Base-by-base conservation (phyloP, 1,140 invertebrate species). In the Zophobas atratus region DNA sequence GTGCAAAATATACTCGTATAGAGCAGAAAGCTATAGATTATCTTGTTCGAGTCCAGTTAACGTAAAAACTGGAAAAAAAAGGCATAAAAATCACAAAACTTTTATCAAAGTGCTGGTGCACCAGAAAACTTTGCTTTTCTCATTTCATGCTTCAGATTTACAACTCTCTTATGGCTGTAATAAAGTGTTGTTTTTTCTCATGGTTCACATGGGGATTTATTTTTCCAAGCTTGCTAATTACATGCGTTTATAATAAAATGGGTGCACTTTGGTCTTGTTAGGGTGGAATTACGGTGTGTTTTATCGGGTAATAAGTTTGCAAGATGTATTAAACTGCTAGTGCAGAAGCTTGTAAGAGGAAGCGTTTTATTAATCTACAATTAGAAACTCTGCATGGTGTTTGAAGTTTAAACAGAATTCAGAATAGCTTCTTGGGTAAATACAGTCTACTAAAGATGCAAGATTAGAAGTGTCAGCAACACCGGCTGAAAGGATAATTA, bases 71-170 rank as follows among this genome's bases (percentile, higher is more conserved):
- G 41, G 39, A 67, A 67, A 67, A 67, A 20, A 67, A 67, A 36
- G 57, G 35, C 57, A 6, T 63, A 63, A 67, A 63, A 67, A 43
- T 41, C 38, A 33, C 60, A 67, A 67, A 67, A 67, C 60, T 67
- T 67, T 32, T 4, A 41, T 32, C 20, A 67, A 67, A 67, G 60
- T 67, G 60, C 60, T 67, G 60, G n/a, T 67, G 60, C 60, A 67
- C 38, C 60, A 39, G 39, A 43, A 67, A 67, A 67, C 60, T 67
- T 67, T 67, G 60, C 60, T 67, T 67, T 51, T 67, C 39, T 8
- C 60, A 67, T 67, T 67, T 67, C 41, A 67, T 67, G 60, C 39
- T 20, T n/a, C 39, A 67, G 60, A 67, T 67, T 67, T 67, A 67
- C 60, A 67, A 43, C 60, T 67, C 43, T 67, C 38, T 48, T 67